phyloP scores from a whole-genome alignment of 2,888 invertebrate species.

The Eilema caniola region DNA sequence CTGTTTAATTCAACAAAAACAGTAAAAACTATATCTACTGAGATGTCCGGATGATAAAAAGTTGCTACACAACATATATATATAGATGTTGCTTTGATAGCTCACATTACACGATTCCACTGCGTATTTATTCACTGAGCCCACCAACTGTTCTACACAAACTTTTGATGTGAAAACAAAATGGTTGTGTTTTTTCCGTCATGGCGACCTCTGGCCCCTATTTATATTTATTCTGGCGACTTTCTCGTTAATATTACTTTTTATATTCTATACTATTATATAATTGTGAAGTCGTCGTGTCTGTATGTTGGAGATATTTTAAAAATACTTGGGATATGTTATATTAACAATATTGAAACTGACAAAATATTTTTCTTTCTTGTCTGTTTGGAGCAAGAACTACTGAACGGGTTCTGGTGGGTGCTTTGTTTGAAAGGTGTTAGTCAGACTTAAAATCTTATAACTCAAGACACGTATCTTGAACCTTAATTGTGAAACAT shows the following conservation, averaged over 20 bases:
- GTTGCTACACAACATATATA: neutral
- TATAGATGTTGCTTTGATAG: neutral
- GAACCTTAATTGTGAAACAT: no score
- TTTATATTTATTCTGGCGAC: constrained; percentile 43
- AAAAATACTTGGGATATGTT: no score
- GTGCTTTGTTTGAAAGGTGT: no score
- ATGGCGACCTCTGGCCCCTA: constrained; percentile 22
- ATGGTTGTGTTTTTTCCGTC: constrained; percentile 51
- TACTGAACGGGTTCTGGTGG: no score
- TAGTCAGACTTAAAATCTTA: no score
- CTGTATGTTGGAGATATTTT: no score
- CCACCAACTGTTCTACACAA: constrained; percentile 28
- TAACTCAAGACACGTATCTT: no score
- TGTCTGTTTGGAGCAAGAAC: no score
- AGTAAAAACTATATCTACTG: neutral
- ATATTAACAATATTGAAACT: no score
- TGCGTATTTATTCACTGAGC: constrained; percentile 10
- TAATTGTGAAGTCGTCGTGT: no score
- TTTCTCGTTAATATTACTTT: constrained; percentile 48
- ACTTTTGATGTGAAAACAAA: constrained; percentile 49
- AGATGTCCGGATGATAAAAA: neutral
- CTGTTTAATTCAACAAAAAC: no score
- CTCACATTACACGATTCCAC: neutral
- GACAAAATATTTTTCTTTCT: no score
- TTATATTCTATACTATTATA: constrained; percentile 22